Percentiles rank a stretch among this genome's conserved stretches.
Evolutionary conservation across 2,888 invertebrate species (phyloP).

Genomic region (Ecliptopera silaceata): DNA sequence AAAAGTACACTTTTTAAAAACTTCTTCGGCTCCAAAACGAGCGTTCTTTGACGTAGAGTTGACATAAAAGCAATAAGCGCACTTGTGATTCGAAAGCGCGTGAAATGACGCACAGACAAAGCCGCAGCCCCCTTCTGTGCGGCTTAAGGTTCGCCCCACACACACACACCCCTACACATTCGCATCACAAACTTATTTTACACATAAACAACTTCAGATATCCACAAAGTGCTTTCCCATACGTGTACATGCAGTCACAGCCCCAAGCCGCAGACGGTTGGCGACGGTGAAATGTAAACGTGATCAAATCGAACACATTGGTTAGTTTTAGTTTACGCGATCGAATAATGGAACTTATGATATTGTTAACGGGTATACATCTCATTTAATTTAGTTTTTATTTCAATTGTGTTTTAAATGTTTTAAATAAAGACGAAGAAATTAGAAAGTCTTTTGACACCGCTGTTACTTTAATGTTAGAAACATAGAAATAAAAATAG

Average conservation of each 20-base stretch:
- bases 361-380: too few species aligned
- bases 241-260: neutral
- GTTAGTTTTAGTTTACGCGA: neutral
- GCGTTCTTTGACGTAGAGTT: constrained; percentile 27
- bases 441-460: too few species aligned
- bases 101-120: constrained; percentile 44
- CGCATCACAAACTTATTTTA: neutral
- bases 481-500: too few species aligned
- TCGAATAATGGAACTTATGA: neutral
- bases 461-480: too few species aligned
- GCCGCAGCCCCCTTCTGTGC: constrained; percentile 7
- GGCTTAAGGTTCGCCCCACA: neutral
- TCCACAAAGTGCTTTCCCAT: neutral
- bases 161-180: neutral
- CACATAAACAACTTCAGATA: neutral
- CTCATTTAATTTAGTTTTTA: too few species aligned
- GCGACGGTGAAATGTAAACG: neutral
- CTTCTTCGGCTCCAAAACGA: neutral
- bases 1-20: constrained; percentile 15
- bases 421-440: too few species aligned
- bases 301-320: neutral
- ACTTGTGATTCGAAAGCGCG: constrained; percentile 46
- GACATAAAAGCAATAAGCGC: constrained; percentile 52
- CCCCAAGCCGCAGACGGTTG: constrained; percentile 6
- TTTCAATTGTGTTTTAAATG: too few species aligned